A percentile compares a stretch with the other conserved stretches of the same genome.
Evolutionary conservation across 1,140 invertebrate genomes (phyloP).

Genomic region (Tetramorium alpestre): DNA sequence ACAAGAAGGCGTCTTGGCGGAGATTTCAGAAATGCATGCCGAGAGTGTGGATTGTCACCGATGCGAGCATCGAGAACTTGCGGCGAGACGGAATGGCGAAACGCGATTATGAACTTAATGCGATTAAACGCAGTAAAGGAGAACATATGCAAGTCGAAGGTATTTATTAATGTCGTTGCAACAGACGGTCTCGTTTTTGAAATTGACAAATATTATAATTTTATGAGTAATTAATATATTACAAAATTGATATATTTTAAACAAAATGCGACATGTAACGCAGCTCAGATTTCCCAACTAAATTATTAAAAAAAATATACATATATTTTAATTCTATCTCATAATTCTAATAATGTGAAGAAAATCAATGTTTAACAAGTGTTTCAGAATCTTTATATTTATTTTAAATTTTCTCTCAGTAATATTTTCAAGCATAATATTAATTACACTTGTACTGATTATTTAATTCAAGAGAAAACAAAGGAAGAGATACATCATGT

Average conservation of each 20-base stretch:
- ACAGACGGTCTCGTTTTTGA: not conserved
- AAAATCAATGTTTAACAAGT: not conserved
- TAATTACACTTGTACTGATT: not conserved
- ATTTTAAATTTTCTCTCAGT: not conserved
- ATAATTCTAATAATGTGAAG: not conserved
- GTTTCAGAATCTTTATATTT: not conserved
- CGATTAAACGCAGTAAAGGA: not conserved
- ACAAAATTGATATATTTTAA: not conserved
- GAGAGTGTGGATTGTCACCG: slow-evolving; percentile 10
- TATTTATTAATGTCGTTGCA: not conserved
- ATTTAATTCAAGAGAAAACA: not conserved
- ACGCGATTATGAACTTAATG: slow-evolving; percentile 41
- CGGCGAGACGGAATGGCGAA: slow-evolving; percentile 26
- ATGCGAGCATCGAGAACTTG: slow-evolving; percentile 28
- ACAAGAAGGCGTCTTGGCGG: slow-evolving; percentile 9
- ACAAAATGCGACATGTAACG: not conserved
- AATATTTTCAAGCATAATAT: not conserved
- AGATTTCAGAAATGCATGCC: slow-evolving; percentile 35
- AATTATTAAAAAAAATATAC: not conserved
- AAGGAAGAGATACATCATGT: not conserved
- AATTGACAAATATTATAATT: not conserved
- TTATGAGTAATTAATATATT: not conserved
- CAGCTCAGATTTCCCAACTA: not conserved
- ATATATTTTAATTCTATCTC: not conserved
- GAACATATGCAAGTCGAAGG: not conserved